Conservation (phyloP, 2,888 invertebrate species). For the Marasmarcha lunaedactyla region DNA sequence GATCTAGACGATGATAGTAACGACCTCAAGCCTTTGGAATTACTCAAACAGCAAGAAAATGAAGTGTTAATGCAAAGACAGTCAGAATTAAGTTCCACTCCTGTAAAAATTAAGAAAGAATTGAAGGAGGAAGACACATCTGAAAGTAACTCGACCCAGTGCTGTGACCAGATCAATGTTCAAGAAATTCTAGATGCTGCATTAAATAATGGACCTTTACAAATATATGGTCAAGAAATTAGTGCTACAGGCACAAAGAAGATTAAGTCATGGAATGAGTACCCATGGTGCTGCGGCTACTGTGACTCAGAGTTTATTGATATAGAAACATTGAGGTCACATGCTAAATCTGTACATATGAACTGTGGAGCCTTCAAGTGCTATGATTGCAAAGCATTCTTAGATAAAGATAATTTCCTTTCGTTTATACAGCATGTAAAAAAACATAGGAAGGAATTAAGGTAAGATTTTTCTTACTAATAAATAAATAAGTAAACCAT, state of each 20-base stretch:
- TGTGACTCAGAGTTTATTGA: constrained; percentile 52
- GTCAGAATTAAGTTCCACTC: background rate
- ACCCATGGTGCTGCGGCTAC: constrained; percentile 48
- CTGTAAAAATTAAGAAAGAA: background rate
- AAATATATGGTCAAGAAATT: background rate
- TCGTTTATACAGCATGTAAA: constrained; percentile 75
- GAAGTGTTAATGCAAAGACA: too few relatives aligned
- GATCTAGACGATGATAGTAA: background rate
- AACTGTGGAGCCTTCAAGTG: constrained; percentile 75
- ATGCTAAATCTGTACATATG: constrained; percentile 72
- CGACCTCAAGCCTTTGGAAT: background rate
- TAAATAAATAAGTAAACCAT: background rate
- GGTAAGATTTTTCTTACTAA: background rate
- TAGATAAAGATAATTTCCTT: constrained; percentile 50
- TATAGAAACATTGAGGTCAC: constrained; percentile 61
- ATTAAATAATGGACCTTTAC: background rate
- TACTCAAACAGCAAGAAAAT: too few relatives aligned
- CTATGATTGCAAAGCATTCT: constrained; percentile 70
- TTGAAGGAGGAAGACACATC: background rate
- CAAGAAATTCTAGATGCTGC: background rate
- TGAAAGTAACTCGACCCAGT: background rate
- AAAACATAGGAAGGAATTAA: constrained; percentile 51
- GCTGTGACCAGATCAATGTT: background rate
- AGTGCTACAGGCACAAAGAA: background rate
- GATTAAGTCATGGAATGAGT: constrained; percentile 23